Conservation (phyloP, 2,888 invertebrate genomes). For the Drosophila pegasa region DNA sequence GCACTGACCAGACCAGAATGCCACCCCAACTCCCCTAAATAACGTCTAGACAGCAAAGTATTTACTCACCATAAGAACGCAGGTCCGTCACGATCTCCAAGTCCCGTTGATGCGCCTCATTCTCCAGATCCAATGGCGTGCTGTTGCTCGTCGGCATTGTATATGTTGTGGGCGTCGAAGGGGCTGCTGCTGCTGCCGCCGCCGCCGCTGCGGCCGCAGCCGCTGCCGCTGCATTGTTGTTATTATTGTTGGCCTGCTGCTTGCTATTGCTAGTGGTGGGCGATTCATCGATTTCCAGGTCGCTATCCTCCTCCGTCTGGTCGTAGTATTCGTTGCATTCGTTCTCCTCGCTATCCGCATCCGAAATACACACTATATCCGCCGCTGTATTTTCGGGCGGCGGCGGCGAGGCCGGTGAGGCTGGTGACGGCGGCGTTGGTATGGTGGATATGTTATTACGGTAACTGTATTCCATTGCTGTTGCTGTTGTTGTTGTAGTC, state of each 20-base stretch:
- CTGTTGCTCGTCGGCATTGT: slow-evolving; percentile 54
- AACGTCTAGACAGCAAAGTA: slow-evolving; percentile 33
- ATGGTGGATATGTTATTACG: slow-evolving; percentile 56
- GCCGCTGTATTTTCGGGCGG: slow-evolving; percentile 23
- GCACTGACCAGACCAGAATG: slow-evolving; percentile 37
- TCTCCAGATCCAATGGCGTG: slow-evolving; percentile 62
- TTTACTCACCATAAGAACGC: slow-evolving; percentile 68
- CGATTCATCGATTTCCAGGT: slow-evolving; percentile 37
- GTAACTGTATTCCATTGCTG: slow-evolving; percentile 55
- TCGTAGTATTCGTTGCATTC: slow-evolving; percentile 51
- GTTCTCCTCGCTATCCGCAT: slow-evolving; percentile 60
- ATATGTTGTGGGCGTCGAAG: slow-evolving; percentile 37
- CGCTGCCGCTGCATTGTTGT: slow-evolving; percentile 35
- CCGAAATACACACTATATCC: slow-evolving; percentile 69
- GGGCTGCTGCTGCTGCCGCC: slow-evolving; percentile 42
- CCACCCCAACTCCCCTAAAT: slow-evolving; percentile 7
- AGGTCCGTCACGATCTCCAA: slow-evolving; percentile 66
- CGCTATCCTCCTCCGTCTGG: slow-evolving; percentile 74
- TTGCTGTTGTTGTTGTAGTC: slow-evolving; percentile 14
- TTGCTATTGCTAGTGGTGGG: slow-evolving; percentile 40
- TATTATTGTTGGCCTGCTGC: slow-evolving; percentile 21
- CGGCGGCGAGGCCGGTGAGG: slow-evolving; percentile 51
- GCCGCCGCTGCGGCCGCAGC: slow-evolving; percentile 46
- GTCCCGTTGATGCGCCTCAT: slow-evolving; percentile 66
- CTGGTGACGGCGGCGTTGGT: slow-evolving; percentile 66